These are phyloP conservation scores for Prosopocoilus inquinatus DNA, from an alignment of 2,888 invertebrate species.

Conservation along the genomic window DNA sequence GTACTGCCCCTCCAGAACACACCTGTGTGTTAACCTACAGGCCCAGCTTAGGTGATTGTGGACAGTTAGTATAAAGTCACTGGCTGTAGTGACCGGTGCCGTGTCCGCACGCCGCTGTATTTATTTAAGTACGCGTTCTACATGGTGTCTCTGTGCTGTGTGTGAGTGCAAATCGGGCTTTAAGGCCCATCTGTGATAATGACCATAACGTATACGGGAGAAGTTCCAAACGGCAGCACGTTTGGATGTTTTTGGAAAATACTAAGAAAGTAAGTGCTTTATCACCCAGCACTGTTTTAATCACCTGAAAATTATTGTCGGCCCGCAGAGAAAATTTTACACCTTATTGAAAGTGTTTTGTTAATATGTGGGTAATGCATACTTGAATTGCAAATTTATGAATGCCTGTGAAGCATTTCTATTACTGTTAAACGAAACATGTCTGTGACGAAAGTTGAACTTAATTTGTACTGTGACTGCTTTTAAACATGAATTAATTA, in stretches of 20 bases:
- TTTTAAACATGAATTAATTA: too few species aligned
- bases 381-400: too few species aligned
- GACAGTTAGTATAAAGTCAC: conserved; percentile 26
- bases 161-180: conserved; percentile 9
- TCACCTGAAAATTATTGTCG: too few species aligned
- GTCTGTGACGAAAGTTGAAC: too few species aligned
- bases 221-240: conserved; percentile 88
- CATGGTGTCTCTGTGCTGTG: conserved; percentile 5
- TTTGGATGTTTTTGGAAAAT: conserved; percentile 93
- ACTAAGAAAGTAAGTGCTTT: conserved; percentile 72
- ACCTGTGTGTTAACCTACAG: conserved; percentile 26
- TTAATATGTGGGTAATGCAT: too few species aligned
- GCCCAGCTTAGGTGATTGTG: conserved; percentile 25
- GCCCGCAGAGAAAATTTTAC: background rate
- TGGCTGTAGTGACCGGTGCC: conserved; percentile 16
- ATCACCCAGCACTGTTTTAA: too few species aligned
- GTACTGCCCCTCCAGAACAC: conserved; percentile 9
- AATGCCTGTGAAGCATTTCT: too few species aligned
- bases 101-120: background rate
- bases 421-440: too few species aligned
- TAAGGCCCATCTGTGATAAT: conserved; percentile 49
- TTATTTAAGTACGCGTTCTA: conserved; percentile 4
- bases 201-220: conserved; percentile 88
- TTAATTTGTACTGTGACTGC: too few species aligned
- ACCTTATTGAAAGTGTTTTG: background rate